These are phyloP conservation scores for Cepaea hortensis DNA, from an alignment of 2,888 invertebrate species.

Conservation along the genomic window DNA sequence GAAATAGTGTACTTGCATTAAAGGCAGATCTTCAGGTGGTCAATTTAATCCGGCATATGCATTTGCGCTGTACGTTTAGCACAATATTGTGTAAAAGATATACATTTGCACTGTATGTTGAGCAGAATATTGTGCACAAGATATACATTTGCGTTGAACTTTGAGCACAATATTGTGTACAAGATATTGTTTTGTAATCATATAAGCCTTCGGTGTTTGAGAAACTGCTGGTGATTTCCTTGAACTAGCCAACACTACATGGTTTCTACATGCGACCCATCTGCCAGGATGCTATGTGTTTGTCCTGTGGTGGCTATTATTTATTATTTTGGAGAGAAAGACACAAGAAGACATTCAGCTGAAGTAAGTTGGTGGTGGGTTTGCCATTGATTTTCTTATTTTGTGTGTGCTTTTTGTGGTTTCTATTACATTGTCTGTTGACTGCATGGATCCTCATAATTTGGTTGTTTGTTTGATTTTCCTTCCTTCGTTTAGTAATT, in stretches of 20 bases:
- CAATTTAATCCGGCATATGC: too few species aligned
- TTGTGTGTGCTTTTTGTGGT: conserved; percentile 26
- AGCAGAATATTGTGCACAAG: too few species aligned
- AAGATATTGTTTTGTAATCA: conserved; percentile 4
- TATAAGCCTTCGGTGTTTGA: background rate
- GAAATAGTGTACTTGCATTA: too few species aligned
- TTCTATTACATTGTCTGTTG: conserved; percentile 11
- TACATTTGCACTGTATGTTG: too few species aligned
- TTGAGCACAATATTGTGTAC: conserved; percentile 34
- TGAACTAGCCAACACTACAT: conserved; percentile 8
- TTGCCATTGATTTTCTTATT: conserved; percentile 10
- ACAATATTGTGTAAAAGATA: too few species aligned
- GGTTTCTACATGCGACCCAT: conserved; percentile 5
- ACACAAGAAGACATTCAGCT: conserved; percentile 9
- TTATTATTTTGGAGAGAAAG: conserved; percentile 35
- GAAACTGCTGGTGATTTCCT: conserved; percentile 7
- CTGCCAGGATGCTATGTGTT: conserved; percentile 19
- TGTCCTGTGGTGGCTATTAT: conserved; percentile 34
- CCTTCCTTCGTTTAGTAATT: too few species aligned
- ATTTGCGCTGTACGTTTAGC: too few species aligned
- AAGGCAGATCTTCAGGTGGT: too few species aligned
- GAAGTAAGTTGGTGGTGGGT: conserved; percentile 48
- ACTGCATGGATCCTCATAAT: conserved; percentile 16
- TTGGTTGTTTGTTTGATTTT: background rate
- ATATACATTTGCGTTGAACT: conserved; percentile 8